Base-by-base conservation (phyloP, 2,888 invertebrate genomes). In the Odontocolon sp. region DNA sequence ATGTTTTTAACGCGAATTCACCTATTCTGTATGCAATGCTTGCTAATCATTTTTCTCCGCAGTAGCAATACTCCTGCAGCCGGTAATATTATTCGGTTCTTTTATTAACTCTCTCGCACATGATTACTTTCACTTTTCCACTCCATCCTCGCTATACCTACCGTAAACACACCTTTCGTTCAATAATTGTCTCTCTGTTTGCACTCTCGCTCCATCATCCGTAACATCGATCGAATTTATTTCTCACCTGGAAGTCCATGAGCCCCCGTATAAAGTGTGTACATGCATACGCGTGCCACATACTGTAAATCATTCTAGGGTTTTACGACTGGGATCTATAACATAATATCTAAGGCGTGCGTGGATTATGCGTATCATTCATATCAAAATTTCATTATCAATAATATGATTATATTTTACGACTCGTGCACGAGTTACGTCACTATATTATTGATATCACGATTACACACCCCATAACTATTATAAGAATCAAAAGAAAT, bases 121-220 rank as follows among this genome's bases (percentile, higher is more conserved):
- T 70, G 77, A 77, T 77, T 72, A 72, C 77, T 77, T 77, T 77
- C 77, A 77, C 77, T 77, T 77, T 77, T 72, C 23, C 42, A 23
- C 14, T 18, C 11, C 16, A 31, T 61, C 28, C 42, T 18, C 6
- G 16, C 45, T 9, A 21, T 31, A 31, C 21, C 21, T 31, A 61
- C 11, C 21, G 21, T 45, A 31, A 5, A 54, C 18, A 59, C 50
- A 70, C 64, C 56, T 54, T 26, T 57, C 11, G 50, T 42, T 56
- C 26, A 56, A 71, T 77, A 2, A 71, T 57, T 77, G 72, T 72
- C 54, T 57, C 57, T 72, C 57, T 52, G 50, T 67, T 76, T 76
- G 42, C 40, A 47, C n/a, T 31, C 23, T 9, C 31, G 14, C 16
- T 16, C 28, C 8, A 2, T n/a, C 45, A 42, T 64, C 18, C 18